Base-by-base conservation (phyloP, 2,113 vertebrate genomes). In the Formicarius rufipectus region DNA sequence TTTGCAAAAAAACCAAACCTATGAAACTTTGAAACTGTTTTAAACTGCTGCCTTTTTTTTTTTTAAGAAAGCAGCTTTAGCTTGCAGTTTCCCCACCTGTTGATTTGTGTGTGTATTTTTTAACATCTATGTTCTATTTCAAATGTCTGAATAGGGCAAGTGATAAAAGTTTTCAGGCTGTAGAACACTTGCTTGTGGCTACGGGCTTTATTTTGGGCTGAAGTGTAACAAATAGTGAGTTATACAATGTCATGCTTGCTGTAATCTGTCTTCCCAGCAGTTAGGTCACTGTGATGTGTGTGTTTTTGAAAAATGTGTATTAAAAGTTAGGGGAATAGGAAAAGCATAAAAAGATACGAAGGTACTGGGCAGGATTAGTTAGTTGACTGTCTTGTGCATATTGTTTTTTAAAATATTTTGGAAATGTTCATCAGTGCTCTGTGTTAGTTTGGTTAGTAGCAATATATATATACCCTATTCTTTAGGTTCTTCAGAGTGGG, bases 291-390 rank as follows among this genome's bases (percentile, higher is more conserved):
- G 22, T 58, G 66, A 47, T 4, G 4, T 72, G 5, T 2, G 1
- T n/a, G n/a, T 50, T 83, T 37, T 7, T 74, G 45, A 81, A 74
- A 82, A 56, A 63, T 0, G 0, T 31, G 44, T 79, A 75, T 67
- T 67, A 44, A 40, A 1, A 62, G n/a, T 47, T 42, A 39, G 16
- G 16, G 3, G 40, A 8, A 11, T 39, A 10, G 6, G 28, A 28
- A n/a, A 64, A 49, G 7, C 12, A 4, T 12, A 25, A 62, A 64
- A 24, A 35, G 8, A 4, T 68, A 4, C 0, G 0, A n/a, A 68
- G 37, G 17, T 62, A 21, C 0, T 24, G 25, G 7, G 13, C 14
- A 59, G 74, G 30, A 21, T 19, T 30, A 11, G 20, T 62, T 69
- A 40, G 40, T 40, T 47, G 6, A 68, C 14, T 75, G 5, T 62